A percentile compares a stretch with the other conserved stretches of the same genome.
These are phyloP conservation scores for Lithobates pipiens DNA, from an alignment of 2,797 vertebrate genomes.

Conservation along the genomic window DNA sequence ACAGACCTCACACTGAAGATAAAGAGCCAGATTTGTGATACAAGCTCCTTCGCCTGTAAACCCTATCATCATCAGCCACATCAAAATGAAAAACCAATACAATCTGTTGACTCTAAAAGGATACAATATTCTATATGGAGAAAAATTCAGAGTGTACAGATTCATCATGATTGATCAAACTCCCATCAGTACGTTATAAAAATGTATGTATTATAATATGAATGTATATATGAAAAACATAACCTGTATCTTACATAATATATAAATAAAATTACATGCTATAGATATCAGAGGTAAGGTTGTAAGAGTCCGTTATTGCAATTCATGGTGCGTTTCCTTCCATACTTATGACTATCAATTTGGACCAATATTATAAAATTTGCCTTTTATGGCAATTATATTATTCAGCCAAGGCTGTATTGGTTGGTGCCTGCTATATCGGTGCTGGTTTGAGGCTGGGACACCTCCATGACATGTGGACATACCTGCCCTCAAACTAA, in stretches of 20 bases:
- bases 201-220: not conserved
- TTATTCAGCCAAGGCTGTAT: too few relatives aligned
- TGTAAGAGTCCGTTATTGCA: too few relatives aligned
- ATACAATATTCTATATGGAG: not conserved
- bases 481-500: too few relatives aligned
- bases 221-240: not conserved
- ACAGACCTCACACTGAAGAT: conserved; percentile 67
- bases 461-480: too few relatives aligned
- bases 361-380: too few relatives aligned
- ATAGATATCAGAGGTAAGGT: not conserved
- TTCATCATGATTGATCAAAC: not conserved
- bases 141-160: not conserved
- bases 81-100: not conserved
- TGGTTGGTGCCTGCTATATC: too few relatives aligned
- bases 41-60: not conserved
- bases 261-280: not conserved
- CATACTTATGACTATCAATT: too few relatives aligned
- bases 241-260: not conserved
- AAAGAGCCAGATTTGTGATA: not conserved
- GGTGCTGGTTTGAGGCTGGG: too few relatives aligned
- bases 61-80: not conserved
- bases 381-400: too few relatives aligned
- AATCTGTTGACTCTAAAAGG: not conserved
- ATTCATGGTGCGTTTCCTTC: too few relatives aligned
- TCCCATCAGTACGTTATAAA: not conserved